Percentiles rank a stretch among this genome's conserved stretches.
phyloP scores from a whole-genome alignment of 2,888 invertebrate species.

The Habrosyne pyritoides region DNA sequence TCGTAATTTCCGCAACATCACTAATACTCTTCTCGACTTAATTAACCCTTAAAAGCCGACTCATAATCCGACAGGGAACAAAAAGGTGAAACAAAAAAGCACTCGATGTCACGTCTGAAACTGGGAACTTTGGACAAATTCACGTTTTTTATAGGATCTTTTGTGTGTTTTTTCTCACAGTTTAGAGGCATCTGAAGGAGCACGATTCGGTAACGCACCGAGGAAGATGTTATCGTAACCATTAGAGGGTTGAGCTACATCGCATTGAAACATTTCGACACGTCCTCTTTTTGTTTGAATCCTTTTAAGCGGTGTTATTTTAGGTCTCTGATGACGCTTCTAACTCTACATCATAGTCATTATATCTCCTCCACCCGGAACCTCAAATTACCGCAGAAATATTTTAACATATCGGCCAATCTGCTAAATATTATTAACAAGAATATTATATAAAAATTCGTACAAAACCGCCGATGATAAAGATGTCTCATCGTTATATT shows the following conservation, averaged over 20 bases:
- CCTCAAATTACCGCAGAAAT: slow-evolving; percentile 36
- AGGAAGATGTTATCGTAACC: slow-evolving; percentile 74
- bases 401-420: slow-evolving; percentile 27
- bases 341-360: slow-evolving; percentile 38
- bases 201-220: slow-evolving; percentile 79
- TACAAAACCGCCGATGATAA: slow-evolving; percentile 44
- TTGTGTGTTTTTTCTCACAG: slow-evolving; percentile 82
- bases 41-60: slow-evolving; percentile 74
- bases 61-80: slow-evolving; percentile 69
- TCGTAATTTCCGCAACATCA: slow-evolving; percentile 68
- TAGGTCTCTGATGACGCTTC: slow-evolving; percentile 55
- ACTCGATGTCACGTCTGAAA: slow-evolving; percentile 77
- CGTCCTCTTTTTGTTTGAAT: slow-evolving; percentile 65
- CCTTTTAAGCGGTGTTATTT: slow-evolving; percentile 62
- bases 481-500: slow-evolving; percentile 50
- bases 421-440: slow-evolving; percentile 24
- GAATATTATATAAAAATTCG: slow-evolving; percentile 30
- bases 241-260: slow-evolving; percentile 71
- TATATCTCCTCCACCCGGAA: slow-evolving; percentile 24
- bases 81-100: slow-evolving; percentile 66
- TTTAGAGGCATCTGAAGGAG: slow-evolving; percentile 73
- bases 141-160: slow-evolving; percentile 73
- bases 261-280: slow-evolving; percentile 76
- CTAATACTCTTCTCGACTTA: slow-evolving; percentile 67
- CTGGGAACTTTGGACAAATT: slow-evolving; percentile 72